Base-by-base conservation (phyloP, 1,140 invertebrate species). In the Diorhabda carinulata region DNA sequence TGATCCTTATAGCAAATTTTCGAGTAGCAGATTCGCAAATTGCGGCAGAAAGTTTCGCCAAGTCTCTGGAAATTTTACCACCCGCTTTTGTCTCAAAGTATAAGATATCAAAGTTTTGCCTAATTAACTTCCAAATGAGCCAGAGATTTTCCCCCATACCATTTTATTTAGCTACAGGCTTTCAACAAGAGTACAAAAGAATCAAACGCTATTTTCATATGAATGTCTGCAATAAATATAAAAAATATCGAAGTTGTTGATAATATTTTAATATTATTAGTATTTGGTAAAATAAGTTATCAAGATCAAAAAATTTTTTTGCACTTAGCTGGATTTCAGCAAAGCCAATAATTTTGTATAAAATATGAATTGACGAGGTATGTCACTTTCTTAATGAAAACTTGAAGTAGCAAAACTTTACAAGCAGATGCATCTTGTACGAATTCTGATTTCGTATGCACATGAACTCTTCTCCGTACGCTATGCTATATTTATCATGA, bases 81-180 rank as follows among this genome's bases (percentile, higher is more conserved):
- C 40, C 52, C 44, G 41, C 42, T 56, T 41, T 57, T 57, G 57
- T 59, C 57, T 60, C 52, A 67, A 56, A 67, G 57, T 57, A 57
- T 56, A 67, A 67, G 57, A 57, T 52, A 52, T 45, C 52, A 67
- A 67, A 67, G 65, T 67, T 67, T 67, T 45, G 65, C 65, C 65
- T 67, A 67, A 67, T 67, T 67, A 67, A 67, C 65, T 67, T 67
- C 65, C 65, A 67, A 67, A 67, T 67, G 65, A 60, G 65, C n/a
- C 65, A 43, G 65, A 67, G 58, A 67, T 60, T 60, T 67, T 25
- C 52, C 52, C 44, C 40, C 5, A 52, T 52, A 8, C 47, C 47
- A 52, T 52, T 52, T 52, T 52, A 6, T 3, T 8, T 52, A 52
- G 47, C 47, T 52, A 52, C 47, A 52, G 47, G 47, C 47, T 25